Conservation (phyloP, 2,797 vertebrate species). For the Peromyscus nudipes region DNA sequence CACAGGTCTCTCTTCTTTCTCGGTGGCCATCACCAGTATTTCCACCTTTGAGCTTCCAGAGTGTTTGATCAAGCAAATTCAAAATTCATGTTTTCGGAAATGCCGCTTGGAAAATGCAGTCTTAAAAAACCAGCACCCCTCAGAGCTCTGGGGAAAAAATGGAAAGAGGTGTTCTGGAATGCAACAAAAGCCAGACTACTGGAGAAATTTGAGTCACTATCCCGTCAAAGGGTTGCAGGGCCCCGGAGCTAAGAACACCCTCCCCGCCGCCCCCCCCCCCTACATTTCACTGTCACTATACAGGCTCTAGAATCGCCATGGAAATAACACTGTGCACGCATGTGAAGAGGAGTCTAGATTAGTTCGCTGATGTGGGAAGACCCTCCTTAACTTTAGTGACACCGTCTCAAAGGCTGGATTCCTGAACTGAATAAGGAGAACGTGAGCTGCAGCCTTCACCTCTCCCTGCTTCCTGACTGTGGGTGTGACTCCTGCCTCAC, state of each 20-base stretch:
- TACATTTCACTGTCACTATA: background rate
- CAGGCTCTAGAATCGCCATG: background rate
- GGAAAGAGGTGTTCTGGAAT: rapidly evolving
- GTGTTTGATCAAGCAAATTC: background rate
- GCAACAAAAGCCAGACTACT: rapidly evolving
- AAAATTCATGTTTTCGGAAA: background rate
- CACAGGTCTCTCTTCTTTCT: background rate
- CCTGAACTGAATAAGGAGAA: background rate
- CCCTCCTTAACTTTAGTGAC: no score
- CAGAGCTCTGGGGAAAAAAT: background rate
- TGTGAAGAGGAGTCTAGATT: background rate
- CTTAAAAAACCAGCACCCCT: rapidly evolving
- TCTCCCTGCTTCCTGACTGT: background rate
- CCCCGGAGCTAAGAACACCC: background rate
- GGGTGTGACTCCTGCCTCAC: background rate
- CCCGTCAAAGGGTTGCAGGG: background rate
- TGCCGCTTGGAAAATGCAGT: rapidly evolving
- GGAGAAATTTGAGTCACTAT: background rate
- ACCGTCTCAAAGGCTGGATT: background rate
- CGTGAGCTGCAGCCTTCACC: background rate
- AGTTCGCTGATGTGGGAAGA: background rate
- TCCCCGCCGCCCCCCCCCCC: no score
- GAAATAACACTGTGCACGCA: background rate
- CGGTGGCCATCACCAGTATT: no score
- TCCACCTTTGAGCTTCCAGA: background rate